Base-by-base conservation (phyloP, 64 coral and sea anemone species). In the Stylophora pistillata region DNA sequence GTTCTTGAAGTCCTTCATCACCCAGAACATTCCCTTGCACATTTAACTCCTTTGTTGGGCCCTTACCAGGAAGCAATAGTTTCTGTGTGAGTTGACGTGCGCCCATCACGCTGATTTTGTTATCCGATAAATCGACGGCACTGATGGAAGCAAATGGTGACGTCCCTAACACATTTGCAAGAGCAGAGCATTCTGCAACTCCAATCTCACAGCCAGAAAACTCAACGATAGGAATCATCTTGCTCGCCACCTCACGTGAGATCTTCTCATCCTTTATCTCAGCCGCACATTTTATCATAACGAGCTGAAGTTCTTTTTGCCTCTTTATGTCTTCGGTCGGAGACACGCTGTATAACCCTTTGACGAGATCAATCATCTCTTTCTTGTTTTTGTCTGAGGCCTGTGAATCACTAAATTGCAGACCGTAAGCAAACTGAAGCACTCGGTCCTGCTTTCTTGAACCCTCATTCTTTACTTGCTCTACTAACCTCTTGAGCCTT, bases 301-400 rank as follows among this genome's bases (percentile, higher is more conserved):
- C 33, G n/a, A 76, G 15, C 53, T 76, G 73, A 33, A 76, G 73
- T 76, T 76, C 73, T 21, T 76, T 76, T 76, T 76, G 73, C 53
- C 37, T 76, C 9, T 16, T 76, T 10, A 53, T 76, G 73, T 21
- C 37, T 47, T 47, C 33, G 1, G 32, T 9, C 21, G 52, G 73
- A 76, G 34, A n/a, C 53, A 23, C 73, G 20, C 37, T 76, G 21
- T 54, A 17, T 5, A 76, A 11, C 18, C 53, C 34, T 10, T 33
- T 76, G 15, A 76, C 32, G 11, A 41, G 73, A 53, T 76, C 33
- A 41, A 76, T 54, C 9, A 37, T 37, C 53, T 76, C 73, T 76
- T 21, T 76, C 73, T 76, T 76, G 20, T 34, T 76, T 37, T 52
- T 52, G 21, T 53, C 73, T 5, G 73, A 54, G 15, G 32, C 30